These are phyloP conservation scores for Cyclophora albipunctata DNA, from an alignment of 2,888 invertebrate species.

Conservation along the genomic window DNA sequence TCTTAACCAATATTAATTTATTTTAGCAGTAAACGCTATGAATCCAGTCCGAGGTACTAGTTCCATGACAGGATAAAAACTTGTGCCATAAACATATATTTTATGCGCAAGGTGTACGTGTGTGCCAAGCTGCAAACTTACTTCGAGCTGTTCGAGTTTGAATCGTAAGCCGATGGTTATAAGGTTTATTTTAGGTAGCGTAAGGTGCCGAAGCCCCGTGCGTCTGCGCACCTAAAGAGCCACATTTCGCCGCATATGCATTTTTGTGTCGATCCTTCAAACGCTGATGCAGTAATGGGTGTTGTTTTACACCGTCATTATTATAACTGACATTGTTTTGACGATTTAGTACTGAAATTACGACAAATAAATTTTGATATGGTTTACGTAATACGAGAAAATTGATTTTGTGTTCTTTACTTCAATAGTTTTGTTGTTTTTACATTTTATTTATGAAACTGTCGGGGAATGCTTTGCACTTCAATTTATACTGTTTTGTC, in stretches of 20 bases:
- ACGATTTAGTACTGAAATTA: background rate
- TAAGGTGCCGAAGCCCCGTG: slow-evolving; percentile 1
- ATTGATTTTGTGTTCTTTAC: no score
- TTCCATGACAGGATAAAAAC: background rate
- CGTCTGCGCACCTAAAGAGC: slow-evolving; percentile 20
- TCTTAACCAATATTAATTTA: no score
- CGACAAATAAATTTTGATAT: no score
- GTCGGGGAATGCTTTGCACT: no score
- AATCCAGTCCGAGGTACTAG: slow-evolving; percentile 1
- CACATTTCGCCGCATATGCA: slow-evolving; percentile 41
- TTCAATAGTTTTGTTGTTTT: no score
- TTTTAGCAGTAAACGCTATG: no score
- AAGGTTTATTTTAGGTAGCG: slow-evolving; percentile 5
- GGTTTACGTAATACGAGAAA: no score
- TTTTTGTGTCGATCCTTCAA: slow-evolving; percentile 20
- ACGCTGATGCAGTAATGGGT: slow-evolving; percentile 44
- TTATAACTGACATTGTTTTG: slow-evolving; percentile 18
- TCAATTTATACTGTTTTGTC: no score
- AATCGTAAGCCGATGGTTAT: background rate
- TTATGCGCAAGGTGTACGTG: slow-evolving; percentile 27
- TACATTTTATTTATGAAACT: no score
- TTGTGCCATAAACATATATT: slow-evolving; percentile 14
- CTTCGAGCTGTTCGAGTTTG: background rate
- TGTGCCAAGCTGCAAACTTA: slow-evolving; percentile 11
- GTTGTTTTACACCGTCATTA: slow-evolving; percentile 43